phyloP scores from a whole-genome alignment of 2,797 vertebrate species.

The Sternarchorhynchus goeldii region DNA sequence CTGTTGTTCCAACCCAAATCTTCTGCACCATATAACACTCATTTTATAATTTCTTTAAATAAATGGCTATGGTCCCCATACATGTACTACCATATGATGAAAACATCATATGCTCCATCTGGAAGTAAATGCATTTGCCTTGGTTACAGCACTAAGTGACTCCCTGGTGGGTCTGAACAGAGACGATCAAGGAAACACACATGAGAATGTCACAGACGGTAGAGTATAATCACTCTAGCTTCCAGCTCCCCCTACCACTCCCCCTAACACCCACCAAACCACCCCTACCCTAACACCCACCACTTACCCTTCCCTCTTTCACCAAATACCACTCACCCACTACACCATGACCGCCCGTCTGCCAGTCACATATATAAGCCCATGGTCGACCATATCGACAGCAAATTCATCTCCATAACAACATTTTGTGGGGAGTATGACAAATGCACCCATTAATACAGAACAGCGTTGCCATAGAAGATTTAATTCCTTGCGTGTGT shows the following conservation, averaged over 20 bases:
- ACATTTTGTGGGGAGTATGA: conserved; percentile 31
- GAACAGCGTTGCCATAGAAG: conserved; percentile 14
- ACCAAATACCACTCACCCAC: conserved; percentile 35
- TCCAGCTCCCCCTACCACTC: conserved; percentile 42
- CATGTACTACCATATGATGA: conserved; percentile 58
- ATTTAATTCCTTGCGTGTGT: conserved; percentile 27
- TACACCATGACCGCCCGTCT: conserved; percentile 57
- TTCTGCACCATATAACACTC: conserved; percentile 4
- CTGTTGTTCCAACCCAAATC: conserved; percentile 27
- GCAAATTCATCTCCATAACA: conserved; percentile 47
- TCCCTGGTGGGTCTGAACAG: conserved; percentile 78
- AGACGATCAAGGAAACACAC: conserved; percentile 71
- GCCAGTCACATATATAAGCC: conserved; percentile 62
- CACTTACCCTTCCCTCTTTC: conserved; percentile 23
- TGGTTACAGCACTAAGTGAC: conserved; percentile 79
- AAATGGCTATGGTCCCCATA: conserved; percentile 24
- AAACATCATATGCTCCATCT: conserved; percentile 61
- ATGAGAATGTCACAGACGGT: conserved; percentile 71
- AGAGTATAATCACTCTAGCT: conserved; percentile 74
- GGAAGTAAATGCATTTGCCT: conserved; percentile 73
- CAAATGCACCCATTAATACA: conserved; percentile 25
- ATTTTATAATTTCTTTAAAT: conserved; percentile 29
- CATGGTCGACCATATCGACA: conserved; percentile 47
- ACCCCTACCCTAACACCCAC: neutral
- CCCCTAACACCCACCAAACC: conserved; percentile 35